These are phyloP conservation scores for Dilophus febrilis DNA, from an alignment of 2,888 invertebrate genomes.

Conservation along the genomic window DNA sequence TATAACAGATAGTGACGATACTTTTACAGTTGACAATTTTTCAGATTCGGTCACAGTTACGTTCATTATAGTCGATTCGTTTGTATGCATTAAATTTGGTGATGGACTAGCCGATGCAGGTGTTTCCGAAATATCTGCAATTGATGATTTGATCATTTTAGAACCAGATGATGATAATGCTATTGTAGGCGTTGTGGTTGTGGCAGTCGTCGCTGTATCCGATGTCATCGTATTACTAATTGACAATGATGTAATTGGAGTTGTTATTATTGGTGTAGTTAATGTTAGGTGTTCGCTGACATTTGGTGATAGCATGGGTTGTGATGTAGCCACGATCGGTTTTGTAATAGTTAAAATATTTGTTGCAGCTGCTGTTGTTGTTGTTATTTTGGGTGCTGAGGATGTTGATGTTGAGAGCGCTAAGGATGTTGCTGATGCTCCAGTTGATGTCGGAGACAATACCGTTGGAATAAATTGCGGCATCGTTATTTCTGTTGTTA, in stretches of 20 bases:
- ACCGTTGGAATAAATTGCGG: too few relatives aligned
- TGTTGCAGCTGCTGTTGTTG: slow-evolving; percentile 12
- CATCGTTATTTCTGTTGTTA: too few relatives aligned
- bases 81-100: too few relatives aligned
- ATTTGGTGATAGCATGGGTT: slow-evolving; percentile 1
- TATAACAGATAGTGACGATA: background rate
- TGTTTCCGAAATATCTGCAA: too few relatives aligned
- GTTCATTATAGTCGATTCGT: too few relatives aligned
- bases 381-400: slow-evolving; percentile 9
- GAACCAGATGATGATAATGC: too few relatives aligned
- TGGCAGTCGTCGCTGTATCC: background rate
- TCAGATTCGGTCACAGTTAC: too few relatives aligned
- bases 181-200: background rate
- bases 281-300: background rate
- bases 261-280: background rate
- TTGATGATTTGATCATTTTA: too few relatives aligned
- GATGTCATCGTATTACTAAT: too few relatives aligned
- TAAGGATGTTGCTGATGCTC: background rate
- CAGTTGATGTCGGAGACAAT: background rate
- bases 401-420: background rate
- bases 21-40: too few relatives aligned
- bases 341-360: slow-evolving; percentile 22
- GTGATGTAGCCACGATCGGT: slow-evolving; percentile 20
- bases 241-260: too few relatives aligned
- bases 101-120: too few relatives aligned